These are phyloP conservation scores for Lochmaea crataegi DNA, from an alignment of 2,888 invertebrate genomes.

Conservation along the genomic window DNA sequence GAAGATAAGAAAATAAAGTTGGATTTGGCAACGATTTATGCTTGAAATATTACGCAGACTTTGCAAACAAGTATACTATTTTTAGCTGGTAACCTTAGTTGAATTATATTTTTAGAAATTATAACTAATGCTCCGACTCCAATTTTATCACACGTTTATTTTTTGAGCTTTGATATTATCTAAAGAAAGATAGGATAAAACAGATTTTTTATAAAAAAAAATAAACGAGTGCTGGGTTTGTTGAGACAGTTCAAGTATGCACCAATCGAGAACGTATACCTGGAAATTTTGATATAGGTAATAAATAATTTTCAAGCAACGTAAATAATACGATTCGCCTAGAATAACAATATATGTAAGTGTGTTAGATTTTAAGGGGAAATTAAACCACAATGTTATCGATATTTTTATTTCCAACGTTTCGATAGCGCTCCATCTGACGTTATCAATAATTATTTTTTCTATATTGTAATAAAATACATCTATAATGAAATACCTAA, in stretches of 20 bases:
- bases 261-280: too few relatives aligned
- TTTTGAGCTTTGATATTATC: background rate
- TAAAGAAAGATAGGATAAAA: background rate
- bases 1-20: background rate
- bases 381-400: too few relatives aligned
- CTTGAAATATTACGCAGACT: constrained; percentile 6
- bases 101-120: constrained; percentile 7
- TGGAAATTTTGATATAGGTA: too few relatives aligned
- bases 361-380: too few relatives aligned
- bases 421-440: too few relatives aligned
- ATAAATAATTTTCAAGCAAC: too few relatives aligned
- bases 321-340: too few relatives aligned
- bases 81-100: constrained; percentile 1
- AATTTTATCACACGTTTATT: constrained; percentile 4
- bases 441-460: too few relatives aligned
- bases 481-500: too few relatives aligned
- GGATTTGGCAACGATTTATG: background rate
- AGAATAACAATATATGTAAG: too few relatives aligned
- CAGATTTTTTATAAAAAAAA: background rate
- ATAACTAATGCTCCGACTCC: constrained; percentile 1
- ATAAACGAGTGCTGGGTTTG: background rate
- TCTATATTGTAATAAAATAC: too few relatives aligned
- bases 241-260: background rate
- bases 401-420: too few relatives aligned
- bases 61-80: constrained; percentile 1